Percentiles rank a stretch among this genome's conserved stretches.
Conservation (phyloP, 2,888 invertebrate species). For the Pherbina coryleti region DNA sequence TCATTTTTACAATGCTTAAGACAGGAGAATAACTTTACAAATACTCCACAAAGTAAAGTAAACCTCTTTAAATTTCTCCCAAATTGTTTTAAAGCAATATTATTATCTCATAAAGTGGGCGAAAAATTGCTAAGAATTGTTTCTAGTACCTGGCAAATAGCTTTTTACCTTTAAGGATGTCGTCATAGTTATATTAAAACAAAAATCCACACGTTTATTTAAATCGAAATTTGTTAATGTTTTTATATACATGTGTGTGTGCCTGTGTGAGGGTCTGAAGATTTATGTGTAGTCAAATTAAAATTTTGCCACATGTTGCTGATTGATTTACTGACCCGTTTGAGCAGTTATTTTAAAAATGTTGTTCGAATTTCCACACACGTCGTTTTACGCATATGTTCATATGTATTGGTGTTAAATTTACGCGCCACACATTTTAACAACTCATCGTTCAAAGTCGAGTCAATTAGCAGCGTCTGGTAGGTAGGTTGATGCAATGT, state of each 20-base stretch:
- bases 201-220: no score
- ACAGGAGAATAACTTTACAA: no score
- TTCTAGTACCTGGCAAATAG: no score
- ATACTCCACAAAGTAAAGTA: no score
- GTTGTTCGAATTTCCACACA: neutral
- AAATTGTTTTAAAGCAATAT: neutral
- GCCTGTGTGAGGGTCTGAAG: constrained; percentile 44
- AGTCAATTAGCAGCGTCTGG: constrained; percentile 14
- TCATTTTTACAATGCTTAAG: no score
- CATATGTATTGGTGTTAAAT: neutral
- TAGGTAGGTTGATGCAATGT: neutral
- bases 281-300: constrained; percentile 37
- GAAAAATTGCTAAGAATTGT: neutral
- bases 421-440: neutral
- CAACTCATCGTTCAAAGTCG: neutral
- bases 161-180: no score
- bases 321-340: constrained; percentile 28
- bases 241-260: neutral
- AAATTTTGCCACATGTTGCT: constrained; percentile 50
- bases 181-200: no score
- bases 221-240: no score
- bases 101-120: neutral
- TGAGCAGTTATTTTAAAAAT: neutral
- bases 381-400: neutral
- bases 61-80: neutral